Conservation (phyloP, 2,888 invertebrate species). For the Drosophila monieri region DNA sequence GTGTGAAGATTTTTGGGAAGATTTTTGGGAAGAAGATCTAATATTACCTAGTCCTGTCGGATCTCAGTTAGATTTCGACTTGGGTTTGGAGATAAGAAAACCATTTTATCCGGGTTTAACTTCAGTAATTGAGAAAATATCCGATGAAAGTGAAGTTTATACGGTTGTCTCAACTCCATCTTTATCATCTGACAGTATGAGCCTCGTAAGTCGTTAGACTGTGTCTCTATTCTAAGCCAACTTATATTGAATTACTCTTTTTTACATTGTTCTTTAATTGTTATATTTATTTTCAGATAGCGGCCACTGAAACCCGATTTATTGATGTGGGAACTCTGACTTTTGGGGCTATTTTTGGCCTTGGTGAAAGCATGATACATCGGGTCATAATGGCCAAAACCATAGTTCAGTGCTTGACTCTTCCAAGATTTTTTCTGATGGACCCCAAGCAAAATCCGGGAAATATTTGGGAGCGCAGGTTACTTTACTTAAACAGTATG, state of each 20-base stretch:
- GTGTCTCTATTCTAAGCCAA: background rate
- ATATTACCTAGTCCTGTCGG: background rate
- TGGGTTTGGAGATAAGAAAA: background rate
- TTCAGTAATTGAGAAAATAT: background rate
- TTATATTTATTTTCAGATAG: conserved; percentile 6
- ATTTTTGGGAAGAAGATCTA: conserved; percentile 8
- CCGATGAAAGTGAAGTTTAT: background rate
- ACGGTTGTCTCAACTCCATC: background rate
- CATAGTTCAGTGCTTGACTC: conserved; percentile 87
- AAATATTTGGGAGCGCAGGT: conserved; percentile 82
- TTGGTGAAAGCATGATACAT: conserved; percentile 89
- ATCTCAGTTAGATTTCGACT: background rate
- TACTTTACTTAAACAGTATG: conserved; percentile 77
- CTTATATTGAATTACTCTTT: background rate
- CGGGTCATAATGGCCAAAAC: conserved; percentile 88
- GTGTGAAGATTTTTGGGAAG: background rate
- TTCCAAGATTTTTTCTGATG: conserved; percentile 89
- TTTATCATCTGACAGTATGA: background rate
- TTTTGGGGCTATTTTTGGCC: conserved; percentile 86
- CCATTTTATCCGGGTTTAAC: background rate
- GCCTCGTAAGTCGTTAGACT: background rate
- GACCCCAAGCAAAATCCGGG: conserved; percentile 84
- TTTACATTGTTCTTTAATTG: no score
- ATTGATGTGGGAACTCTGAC: conserved; percentile 82
- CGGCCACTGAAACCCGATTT: conserved; percentile 74